phyloP scores from a whole-genome alignment of 2,797 vertebrate genomes.

The Macroramphosus scolopax region DNA sequence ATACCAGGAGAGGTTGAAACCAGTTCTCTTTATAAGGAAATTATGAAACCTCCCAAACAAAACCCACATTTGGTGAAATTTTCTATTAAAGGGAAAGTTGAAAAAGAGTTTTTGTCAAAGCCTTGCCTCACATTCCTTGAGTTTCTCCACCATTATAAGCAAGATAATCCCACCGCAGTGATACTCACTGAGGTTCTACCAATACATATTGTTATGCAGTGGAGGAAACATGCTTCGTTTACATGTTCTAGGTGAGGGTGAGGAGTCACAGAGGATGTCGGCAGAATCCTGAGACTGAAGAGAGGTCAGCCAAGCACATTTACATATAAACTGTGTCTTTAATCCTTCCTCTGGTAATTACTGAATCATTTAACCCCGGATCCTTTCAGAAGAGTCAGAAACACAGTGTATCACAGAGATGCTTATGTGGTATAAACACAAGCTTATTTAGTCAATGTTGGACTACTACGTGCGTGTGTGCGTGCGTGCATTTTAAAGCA shows the following conservation, averaged over 20 bases:
- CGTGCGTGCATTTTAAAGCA: too few species aligned
- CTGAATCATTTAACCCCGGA: neutral
- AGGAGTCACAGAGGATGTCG: neutral
- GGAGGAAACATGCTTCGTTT: neutral
- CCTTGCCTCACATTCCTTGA: too few species aligned
- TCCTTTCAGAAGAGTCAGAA: neutral
- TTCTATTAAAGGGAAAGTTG: neutral
- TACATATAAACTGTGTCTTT: neutral
- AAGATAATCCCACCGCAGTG: too few species aligned
- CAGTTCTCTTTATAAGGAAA: neutral
- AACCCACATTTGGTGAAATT: neutral
- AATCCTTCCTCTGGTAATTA: conserved; percentile 3
- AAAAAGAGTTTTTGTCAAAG: too few species aligned
- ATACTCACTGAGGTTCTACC: neutral
- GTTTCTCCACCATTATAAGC: too few species aligned
- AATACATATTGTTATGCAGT: neutral
- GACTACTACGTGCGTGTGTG: too few species aligned
- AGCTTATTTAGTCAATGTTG: neutral
- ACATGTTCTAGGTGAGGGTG: neutral
- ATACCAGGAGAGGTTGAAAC: too few species aligned
- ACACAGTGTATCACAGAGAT: neutral
- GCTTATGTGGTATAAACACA: neutral
- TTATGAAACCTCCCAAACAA: neutral
- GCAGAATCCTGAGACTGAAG: neutral
- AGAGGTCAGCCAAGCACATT: neutral